Conservation (phyloP, 2,797 vertebrate species). For the Acanthurus lineatus region DNA sequence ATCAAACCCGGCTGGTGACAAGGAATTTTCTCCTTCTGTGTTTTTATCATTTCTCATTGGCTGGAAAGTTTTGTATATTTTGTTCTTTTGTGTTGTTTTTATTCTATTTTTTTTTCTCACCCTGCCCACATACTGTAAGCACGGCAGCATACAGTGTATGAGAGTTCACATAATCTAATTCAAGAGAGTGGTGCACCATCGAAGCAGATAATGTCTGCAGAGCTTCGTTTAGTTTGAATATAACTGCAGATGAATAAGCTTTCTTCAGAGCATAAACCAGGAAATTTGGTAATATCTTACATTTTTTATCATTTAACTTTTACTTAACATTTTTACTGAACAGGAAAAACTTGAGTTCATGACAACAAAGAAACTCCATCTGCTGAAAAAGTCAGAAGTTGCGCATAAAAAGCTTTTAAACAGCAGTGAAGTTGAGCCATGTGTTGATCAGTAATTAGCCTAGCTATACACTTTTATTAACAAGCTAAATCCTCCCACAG, state of each 20-base stretch:
- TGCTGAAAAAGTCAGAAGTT: not conserved
- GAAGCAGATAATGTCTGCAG: not conserved
- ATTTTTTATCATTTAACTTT: too few relatives aligned
- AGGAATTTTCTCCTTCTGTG: not conserved
- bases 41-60: not conserved
- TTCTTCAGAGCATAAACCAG: not conserved
- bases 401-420: not conserved
- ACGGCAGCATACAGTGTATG: not conserved
- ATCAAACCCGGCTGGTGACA: not conserved
- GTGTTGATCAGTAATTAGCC: not conserved
- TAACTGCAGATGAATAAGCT: not conserved
- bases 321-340: not conserved
- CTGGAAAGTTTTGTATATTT: not conserved
- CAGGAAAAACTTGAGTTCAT: too few relatives aligned
- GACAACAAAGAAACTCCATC: not conserved
- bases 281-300: too few relatives aligned
- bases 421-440: not conserved
- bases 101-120: constrained; percentile 1
- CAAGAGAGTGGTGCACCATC: not conserved
- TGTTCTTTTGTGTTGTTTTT: not conserved
- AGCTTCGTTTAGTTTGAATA: not conserved
- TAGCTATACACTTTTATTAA: too few relatives aligned
- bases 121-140: not conserved
- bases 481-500: too few relatives aligned
- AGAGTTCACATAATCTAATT: not conserved